Evolutionary conservation across 2,797 vertebrate genomes (phyloP).

Genomic region (Eurystomus glaucurus): DNA sequence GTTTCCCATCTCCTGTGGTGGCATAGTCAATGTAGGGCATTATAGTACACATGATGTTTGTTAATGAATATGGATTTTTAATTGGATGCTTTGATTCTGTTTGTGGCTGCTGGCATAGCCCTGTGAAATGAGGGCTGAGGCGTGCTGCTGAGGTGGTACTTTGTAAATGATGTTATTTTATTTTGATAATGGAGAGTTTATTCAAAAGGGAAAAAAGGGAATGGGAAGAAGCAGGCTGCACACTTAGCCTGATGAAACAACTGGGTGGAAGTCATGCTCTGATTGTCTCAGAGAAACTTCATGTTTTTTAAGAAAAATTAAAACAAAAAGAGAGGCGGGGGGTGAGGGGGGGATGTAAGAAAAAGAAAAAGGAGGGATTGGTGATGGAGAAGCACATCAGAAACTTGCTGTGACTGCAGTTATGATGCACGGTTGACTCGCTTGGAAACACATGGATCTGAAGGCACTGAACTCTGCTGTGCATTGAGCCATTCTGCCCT

Average conservation of each 20-base stretch:
- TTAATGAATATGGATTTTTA: conserved; percentile 73
- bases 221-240: neutral
- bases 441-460: neutral
- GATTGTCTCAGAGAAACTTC: conserved; percentile 5
- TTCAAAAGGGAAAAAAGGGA: neutral
- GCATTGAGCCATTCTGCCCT: neutral
- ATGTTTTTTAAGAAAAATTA: neutral
- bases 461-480: neutral
- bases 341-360: neutral
- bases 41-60: conserved; percentile 42
- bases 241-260: conserved; percentile 19
- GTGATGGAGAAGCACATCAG: neutral
- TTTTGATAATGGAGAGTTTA: conserved; percentile 49
- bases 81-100: conserved; percentile 69
- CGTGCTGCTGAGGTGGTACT: conserved; percentile 57
- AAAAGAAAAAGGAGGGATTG: neutral
- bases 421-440: neutral
- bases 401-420: conserved; percentile 32
- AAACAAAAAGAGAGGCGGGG: neutral
- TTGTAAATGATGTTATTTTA: conserved; percentile 45
- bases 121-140: conserved; percentile 49
- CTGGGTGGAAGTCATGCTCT: conserved; percentile 41
- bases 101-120: conserved; percentile 48
- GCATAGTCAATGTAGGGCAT: conserved; percentile 8
- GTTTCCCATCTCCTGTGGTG: conserved; percentile 10